A percentile compares a stretch with the other conserved stretches of the same genome.
These are phyloP conservation scores for Tamandua tetradactyla DNA, from an alignment of 2,797 vertebrate genomes.

Conservation along the genomic window DNA sequence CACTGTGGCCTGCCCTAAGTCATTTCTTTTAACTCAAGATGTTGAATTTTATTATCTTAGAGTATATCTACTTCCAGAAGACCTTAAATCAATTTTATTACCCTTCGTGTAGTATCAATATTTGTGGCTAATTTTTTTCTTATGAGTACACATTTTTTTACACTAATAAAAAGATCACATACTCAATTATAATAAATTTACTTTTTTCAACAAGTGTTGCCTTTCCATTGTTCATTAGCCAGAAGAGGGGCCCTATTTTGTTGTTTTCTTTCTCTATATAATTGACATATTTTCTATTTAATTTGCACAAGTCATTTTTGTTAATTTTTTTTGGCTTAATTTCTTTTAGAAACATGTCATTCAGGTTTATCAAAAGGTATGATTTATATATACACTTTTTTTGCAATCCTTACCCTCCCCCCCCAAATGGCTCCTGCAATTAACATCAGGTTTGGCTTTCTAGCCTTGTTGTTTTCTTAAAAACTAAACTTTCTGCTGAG, in stretches of 20 bases:
- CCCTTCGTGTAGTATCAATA: background rate
- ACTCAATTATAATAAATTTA: constrained; percentile 43
- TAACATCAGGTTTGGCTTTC: constrained; percentile 88
- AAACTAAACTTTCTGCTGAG: constrained; percentile 89
- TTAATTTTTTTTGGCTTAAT: constrained; percentile 90
- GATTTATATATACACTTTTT: constrained; percentile 87
- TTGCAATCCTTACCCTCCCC: constrained; percentile 62
- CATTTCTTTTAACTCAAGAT: background rate
- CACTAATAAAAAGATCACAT: constrained; percentile 21
- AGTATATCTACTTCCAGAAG: background rate
- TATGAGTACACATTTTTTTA: background rate
- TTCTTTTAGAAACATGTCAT: constrained; percentile 99
- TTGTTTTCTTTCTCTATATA: constrained; percentile 77
- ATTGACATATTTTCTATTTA: constrained; percentile 82
- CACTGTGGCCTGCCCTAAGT: too few relatives aligned
- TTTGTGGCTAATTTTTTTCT: constrained; percentile 3
- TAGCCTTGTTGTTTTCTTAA: constrained; percentile 85
- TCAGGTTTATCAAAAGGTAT: constrained; percentile 99
- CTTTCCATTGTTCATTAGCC: constrained; percentile 73
- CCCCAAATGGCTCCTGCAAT: constrained; percentile 86
- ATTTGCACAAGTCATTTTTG: constrained; percentile 84
- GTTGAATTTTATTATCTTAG: background rate
- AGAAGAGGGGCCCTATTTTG: constrained; percentile 55
- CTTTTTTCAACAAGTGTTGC: constrained; percentile 46
- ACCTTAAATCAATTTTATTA: background rate